Conservation (phyloP, 1,140 invertebrate species). For the Reticulitermes speratus region DNA sequence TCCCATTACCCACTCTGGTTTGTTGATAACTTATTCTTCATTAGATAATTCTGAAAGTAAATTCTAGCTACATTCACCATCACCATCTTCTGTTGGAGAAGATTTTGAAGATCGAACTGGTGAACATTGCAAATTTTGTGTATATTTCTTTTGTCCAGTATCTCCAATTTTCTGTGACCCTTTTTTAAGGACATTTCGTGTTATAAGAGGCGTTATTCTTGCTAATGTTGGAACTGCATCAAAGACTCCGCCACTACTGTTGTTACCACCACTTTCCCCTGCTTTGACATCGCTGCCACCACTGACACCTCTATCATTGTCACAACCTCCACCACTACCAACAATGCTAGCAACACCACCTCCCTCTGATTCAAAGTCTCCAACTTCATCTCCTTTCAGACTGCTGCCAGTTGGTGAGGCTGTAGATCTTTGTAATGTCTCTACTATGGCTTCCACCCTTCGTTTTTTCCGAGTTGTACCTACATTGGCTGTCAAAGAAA, state of each 20-base stretch:
- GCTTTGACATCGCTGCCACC: background rate
- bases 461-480: slow-evolving; percentile 28
- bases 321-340: background rate
- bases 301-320: background rate
- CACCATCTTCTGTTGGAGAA: background rate
- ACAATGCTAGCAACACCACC: background rate
- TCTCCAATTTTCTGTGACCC: background rate
- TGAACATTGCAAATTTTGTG: background rate
- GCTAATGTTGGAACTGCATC: background rate
- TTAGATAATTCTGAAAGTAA: background rate
- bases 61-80: slow-evolving; percentile 4
- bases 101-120: background rate
- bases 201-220: slow-evolving; percentile 13
- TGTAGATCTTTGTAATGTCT: slow-evolving; percentile 25
- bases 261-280: background rate
- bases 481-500: background rate
- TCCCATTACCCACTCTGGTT: slow-evolving; percentile 14
- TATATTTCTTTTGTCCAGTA: background rate
- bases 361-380: background rate
- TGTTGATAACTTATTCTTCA: slow-evolving; percentile 2
- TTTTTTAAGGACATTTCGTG: background rate
- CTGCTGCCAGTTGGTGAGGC: slow-evolving; percentile 20
- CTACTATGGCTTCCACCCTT: slow-evolving; percentile 32
- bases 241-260: background rate
- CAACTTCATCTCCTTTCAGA: background rate